These are phyloP conservation scores for Pyrocoelia pectoralis DNA, from an alignment of 2,888 invertebrate species.

Conservation along the genomic window DNA sequence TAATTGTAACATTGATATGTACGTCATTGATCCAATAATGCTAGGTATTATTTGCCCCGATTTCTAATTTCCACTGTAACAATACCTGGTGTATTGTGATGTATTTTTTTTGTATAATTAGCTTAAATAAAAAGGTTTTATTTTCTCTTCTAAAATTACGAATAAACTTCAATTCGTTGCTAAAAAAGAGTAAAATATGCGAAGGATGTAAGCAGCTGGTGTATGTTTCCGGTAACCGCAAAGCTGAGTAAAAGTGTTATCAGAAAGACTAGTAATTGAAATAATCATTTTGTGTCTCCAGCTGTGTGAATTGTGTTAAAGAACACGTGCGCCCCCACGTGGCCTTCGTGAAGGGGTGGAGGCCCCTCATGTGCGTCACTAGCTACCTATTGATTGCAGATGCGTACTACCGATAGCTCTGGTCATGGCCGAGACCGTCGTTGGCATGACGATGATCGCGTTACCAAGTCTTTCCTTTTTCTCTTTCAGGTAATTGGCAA, in stretches of 20 bases:
- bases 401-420: constrained; percentile 51
- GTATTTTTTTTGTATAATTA: too few species aligned
- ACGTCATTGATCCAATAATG: too few species aligned
- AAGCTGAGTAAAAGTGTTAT: constrained; percentile 18
- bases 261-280: constrained; percentile 20
- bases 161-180: not conserved
- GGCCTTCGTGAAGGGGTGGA: constrained; percentile 53
- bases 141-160: too few species aligned
- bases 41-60: too few species aligned
- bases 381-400: constrained; percentile 55
- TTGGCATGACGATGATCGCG: constrained; percentile 52
- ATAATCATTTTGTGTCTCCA: constrained; percentile 26
- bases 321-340: constrained; percentile 57
- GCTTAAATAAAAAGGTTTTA: too few species aligned
- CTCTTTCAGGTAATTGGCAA: constrained; percentile 38
- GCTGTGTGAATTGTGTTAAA: constrained; percentile 30
- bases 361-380: constrained; percentile 57
- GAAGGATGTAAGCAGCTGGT: constrained; percentile 20
- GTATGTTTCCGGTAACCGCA: constrained; percentile 25
- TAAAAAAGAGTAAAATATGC: constrained; percentile 14
- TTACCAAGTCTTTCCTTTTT: constrained; percentile 47
- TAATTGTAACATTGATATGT: too few species aligned
- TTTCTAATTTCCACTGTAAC: too few species aligned
- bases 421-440: constrained; percentile 52
- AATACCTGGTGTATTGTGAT: too few species aligned